phyloP scores from a whole-genome alignment of 2,113 vertebrate species.

The Alethe diademata region DNA sequence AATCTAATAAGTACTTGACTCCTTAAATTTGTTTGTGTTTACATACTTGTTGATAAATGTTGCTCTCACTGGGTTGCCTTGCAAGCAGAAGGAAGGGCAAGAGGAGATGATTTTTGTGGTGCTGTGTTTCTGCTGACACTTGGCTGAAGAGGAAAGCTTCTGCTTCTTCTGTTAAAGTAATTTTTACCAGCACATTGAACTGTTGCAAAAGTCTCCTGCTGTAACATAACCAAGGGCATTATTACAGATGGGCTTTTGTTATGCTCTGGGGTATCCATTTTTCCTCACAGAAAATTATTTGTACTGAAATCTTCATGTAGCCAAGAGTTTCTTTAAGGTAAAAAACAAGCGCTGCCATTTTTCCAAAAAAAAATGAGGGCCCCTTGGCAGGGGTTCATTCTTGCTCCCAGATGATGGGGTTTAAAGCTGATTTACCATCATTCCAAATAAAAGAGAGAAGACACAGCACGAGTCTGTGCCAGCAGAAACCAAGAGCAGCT shows the following conservation, averaged over 20 bases:
- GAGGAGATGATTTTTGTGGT: background rate
- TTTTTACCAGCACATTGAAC: background rate
- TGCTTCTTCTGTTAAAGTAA: background rate
- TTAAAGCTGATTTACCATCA: background rate
- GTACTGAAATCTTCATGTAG: background rate
- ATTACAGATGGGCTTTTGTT: background rate
- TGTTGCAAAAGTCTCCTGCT: background rate
- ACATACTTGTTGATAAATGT: background rate
- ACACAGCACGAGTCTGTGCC: background rate
- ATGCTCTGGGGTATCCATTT: background rate
- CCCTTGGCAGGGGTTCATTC: background rate
- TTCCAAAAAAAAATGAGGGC: background rate
- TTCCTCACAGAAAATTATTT: background rate
- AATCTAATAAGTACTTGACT: background rate
- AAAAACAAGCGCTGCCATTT: background rate
- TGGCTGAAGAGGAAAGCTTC: background rate
- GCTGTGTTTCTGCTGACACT: background rate
- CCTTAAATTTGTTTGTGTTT: background rate
- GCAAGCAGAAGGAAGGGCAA: background rate
- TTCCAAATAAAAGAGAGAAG: background rate
- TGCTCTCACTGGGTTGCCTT: background rate
- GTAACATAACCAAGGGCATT: background rate
- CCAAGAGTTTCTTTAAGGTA: background rate
- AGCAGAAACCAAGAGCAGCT: background rate
- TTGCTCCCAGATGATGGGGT: background rate